Evolutionary conservation across 2,888 invertebrate species (phyloP).

Genomic region (Drosophila sordidula): DNA sequence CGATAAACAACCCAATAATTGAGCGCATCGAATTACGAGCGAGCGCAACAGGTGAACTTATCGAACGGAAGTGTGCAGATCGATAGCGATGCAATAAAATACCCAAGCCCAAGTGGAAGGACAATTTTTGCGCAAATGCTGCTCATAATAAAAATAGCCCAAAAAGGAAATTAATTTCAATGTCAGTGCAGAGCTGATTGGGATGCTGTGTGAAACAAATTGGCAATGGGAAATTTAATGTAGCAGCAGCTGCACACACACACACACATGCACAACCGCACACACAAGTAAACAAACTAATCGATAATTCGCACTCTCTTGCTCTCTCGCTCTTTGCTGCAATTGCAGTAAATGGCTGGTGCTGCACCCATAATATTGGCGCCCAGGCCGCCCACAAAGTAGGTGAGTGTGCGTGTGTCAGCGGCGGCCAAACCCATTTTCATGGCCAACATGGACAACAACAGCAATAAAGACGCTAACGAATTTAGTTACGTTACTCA

Average conservation of each 20-base stretch:
- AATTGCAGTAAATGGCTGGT: constrained; percentile 48
- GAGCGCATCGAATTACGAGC: constrained; percentile 27
- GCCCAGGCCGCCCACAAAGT: constrained; percentile 49
- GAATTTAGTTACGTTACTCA: constrained; percentile 84
- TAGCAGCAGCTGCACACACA: constrained; percentile 25
- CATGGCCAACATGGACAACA: constrained; percentile 35
- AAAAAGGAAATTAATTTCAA: constrained; percentile 41
- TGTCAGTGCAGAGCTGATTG: constrained; percentile 40
- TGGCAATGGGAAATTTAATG: constrained; percentile 42
- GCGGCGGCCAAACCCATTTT: constrained; percentile 60
- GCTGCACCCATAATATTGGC: constrained; percentile 56
- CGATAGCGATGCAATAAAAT: constrained; percentile 31
- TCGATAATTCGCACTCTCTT: constrained; percentile 59
- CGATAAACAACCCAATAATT: constrained; percentile 19
- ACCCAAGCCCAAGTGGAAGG: constrained; percentile 2
- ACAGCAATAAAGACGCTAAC: constrained; percentile 19
- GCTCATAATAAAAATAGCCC: constrained; percentile 34
- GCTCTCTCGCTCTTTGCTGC: constrained; percentile 43
- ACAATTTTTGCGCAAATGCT: constrained; percentile 18
- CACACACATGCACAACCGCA: constrained; percentile 18
- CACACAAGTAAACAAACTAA: constrained; percentile 61
- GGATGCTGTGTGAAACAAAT: constrained; percentile 46
- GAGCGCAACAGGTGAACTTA: constrained; percentile 48
- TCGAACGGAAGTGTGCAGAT: constrained; percentile 36
- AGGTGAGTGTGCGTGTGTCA: constrained; percentile 22